A percentile compares a stretch with the other conserved stretches of the same genome.
Evolutionary conservation across 2,113 vertebrate genomes (phyloP).

Genomic region (Proterorhinus semilunaris): DNA sequence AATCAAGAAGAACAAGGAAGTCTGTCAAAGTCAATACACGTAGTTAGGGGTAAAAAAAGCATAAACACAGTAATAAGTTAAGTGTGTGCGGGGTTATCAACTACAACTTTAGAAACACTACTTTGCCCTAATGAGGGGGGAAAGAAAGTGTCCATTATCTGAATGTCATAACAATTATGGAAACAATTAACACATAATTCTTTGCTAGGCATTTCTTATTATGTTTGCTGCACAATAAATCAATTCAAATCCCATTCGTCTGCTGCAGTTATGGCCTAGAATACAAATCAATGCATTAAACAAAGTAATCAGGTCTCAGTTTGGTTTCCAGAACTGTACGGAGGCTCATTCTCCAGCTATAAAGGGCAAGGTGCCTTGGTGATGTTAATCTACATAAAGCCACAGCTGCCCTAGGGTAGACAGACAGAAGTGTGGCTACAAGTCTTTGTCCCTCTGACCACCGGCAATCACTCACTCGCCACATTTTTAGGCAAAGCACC

Average conservation of each 20-base stretch:
- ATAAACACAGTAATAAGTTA: neutral
- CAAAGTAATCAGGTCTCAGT: too few species aligned
- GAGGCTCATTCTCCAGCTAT: too few species aligned
- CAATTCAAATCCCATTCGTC: neutral
- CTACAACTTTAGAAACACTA: neutral
- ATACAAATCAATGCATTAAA: too few species aligned
- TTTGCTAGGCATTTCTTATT: neutral
- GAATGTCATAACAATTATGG: neutral
- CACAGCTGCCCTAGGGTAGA: too few species aligned
- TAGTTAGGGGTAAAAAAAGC: neutral
- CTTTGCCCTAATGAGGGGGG: neutral
- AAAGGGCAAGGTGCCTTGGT: too few species aligned
- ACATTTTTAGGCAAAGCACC: too few species aligned
- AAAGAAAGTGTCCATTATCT: neutral
- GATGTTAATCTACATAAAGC: too few species aligned
- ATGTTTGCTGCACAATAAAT: neutral
- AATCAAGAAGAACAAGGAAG: neutral
- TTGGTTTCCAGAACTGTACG: too few species aligned
- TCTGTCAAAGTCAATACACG: neutral
- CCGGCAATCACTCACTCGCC: too few species aligned
- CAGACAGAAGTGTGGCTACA: too few species aligned
- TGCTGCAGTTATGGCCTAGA: too few species aligned
- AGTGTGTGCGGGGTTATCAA: neutral
- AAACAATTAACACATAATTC: neutral
- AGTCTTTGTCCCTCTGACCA: too few species aligned